Base-by-base conservation (phyloP, 2,888 invertebrate genomes). In the Anthoptus insignis region DNA sequence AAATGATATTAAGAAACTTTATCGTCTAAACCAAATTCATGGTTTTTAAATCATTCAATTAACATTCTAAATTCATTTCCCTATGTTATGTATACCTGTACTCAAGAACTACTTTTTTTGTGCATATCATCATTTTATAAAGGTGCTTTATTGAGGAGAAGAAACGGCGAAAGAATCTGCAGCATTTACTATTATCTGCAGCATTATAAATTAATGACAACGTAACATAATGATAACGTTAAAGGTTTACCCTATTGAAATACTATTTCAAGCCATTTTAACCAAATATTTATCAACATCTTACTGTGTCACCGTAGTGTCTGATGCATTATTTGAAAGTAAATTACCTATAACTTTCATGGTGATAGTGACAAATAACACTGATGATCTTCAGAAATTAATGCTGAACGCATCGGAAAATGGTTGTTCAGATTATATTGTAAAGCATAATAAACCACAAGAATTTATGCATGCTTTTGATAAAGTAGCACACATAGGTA, bases 361-460 rank as follows among this genome's bases (percentile, higher is more conserved):
- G 14, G 76, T 76, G 58, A 75, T 90, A 21, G 63, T 68, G 32
- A 78, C 79, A 3, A 78, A 81, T 64, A 72, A 74, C 2, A 76
- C 72, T 39, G 73, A 77, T 27, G 72, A 74, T 63, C 69, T 90
- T 0, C 69, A 76, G 8, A 58, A 78, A 9, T 78, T 82, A 53
- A 72, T 91, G 67, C 63, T 88, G 0, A 68, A 79, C 22, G 81
- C 84, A 1, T 88, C 89, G 1, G 93, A 93, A 79, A 84, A 81
- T 47, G 93, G 93, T 11, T 94, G 94, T 76, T 91, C 91, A 11
- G 93, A 91, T 78, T 93, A 91, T 64, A 78, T 93, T 4, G 81
- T 94, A 9, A 78, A 78, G 68, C 79, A 89, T 79, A 68, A 73
- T 58, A 73, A 92, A 53, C 88, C 94, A 0, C 54, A 74, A 52